Conservation (phyloP, 2,797 vertebrate genomes). For the Bradypus variegatus region DNA sequence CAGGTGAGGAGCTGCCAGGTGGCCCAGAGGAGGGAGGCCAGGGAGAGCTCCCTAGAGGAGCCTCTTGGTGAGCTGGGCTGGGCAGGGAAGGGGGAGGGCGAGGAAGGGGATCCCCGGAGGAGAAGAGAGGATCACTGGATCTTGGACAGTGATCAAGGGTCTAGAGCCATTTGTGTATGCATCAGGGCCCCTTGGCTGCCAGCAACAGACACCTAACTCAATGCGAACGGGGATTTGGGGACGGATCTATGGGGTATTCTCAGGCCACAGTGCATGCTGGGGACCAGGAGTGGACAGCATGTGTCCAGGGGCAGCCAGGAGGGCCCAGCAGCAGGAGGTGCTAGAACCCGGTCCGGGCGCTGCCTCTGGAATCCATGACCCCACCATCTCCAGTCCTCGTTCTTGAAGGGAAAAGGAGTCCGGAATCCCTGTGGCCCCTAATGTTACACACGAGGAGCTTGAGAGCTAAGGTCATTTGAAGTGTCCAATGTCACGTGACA, state of each 20-base stretch:
- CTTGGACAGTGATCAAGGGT: background rate
- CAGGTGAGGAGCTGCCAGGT: background rate
- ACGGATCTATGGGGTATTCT: background rate
- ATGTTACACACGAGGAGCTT: background rate
- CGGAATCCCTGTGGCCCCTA: too few relatives aligned
- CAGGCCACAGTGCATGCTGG: background rate
- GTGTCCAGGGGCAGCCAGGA: background rate
- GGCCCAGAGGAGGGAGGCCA: background rate
- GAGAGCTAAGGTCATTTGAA: rapidly evolving
- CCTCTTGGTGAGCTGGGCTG: background rate
- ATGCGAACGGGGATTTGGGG: background rate
- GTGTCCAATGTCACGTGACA: background rate
- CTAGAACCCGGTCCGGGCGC: background rate
- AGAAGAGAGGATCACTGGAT: background rate
- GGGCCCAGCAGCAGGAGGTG: background rate
- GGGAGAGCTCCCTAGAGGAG: background rate
- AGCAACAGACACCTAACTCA: background rate
- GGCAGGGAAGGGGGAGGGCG: background rate
- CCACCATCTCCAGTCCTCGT: background rate
- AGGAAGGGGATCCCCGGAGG: background rate
- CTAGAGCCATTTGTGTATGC: background rate
- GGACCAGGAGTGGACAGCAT: background rate
- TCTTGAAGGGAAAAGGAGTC: background rate
- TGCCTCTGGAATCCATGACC: background rate
- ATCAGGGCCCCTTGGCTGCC: background rate